Evolutionary conservation across 2,888 invertebrate species (phyloP), one percentile per base, ranked within the genome.

Genomic region (Cataglyphis albicans): DNA sequence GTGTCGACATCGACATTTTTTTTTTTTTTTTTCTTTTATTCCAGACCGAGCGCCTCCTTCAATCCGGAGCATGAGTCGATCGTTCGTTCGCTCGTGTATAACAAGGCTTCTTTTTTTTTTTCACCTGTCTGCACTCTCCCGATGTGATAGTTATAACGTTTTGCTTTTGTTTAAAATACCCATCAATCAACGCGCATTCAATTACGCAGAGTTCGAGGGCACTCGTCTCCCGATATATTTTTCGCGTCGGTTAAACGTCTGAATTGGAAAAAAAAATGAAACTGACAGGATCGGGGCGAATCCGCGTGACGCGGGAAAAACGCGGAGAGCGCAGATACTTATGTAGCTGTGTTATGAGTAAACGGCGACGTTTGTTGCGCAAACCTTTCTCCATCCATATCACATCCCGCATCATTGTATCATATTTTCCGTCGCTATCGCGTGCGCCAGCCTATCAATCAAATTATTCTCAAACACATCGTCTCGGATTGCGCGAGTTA

Each of bases 391-490:
- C 38, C 35, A 10, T 18, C 25, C 25, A 4, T 1, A 25, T 25
- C 21, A 5, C 2, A 25, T n/a, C 35, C 21, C 65, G 67, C 18
- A 3, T 25, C 7, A 9, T 15, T 21, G 35, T 64, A 35, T 18
- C 32, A 70, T 44, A 55, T 29, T 75, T 41, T 29, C 15, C 18
- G 65, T 61, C 68, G 73, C 68, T 18, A 41, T 55, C 87, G 80
- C 84, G 87, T 78, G 3, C 52, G 70, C 44, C 44, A 41, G 38
- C 76, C 82, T 65, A 83, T 88, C 80, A 64, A 72, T 48, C 76
- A 84, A 59, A 82, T 89, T 89, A 87, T 82, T 80, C 82, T 88
- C 87, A 83, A 89, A 84, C 81, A 74, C 5, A 32, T 73, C 74
- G 75, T 80, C 81, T 48, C 44, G 52, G 65, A 48, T 57, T 68